Percentiles rank a stretch among this genome's conserved stretches.
phyloP scores from a whole-genome alignment of 1,140 invertebrate genomes.

The Drosophila parabipectinata region DNA sequence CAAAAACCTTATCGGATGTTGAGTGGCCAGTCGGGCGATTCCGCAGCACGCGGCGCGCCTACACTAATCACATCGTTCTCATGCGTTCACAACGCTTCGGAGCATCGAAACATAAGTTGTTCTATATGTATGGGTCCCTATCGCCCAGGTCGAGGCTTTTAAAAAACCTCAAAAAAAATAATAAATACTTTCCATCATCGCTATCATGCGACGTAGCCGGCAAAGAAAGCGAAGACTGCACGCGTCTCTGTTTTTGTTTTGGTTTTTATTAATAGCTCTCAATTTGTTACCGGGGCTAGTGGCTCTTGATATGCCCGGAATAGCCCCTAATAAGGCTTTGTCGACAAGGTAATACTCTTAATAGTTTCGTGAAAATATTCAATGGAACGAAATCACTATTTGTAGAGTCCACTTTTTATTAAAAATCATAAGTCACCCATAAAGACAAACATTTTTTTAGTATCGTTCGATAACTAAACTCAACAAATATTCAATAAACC shows the following conservation, averaged over 20 bases:
- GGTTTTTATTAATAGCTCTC: slow-evolving; percentile 57
- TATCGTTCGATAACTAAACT: not conserved
- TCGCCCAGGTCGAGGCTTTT: slow-evolving; percentile 66
- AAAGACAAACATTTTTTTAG: not conserved
- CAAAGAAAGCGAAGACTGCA: slow-evolving; percentile 54
- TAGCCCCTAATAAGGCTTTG: not conserved
- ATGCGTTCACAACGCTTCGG: slow-evolving; percentile 48
- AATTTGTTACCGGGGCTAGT: slow-evolving; percentile 53
- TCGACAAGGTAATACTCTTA: not conserved
- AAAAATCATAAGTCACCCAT: not conserved
- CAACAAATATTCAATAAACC: not conserved
- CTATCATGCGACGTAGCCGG: slow-evolving; percentile 50
- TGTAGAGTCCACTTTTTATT: not conserved
- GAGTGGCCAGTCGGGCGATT: slow-evolving; percentile 15
- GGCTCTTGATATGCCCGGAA: slow-evolving; percentile 15
- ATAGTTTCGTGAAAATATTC: not conserved
- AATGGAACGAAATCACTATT: not conserved
- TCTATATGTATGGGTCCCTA: slow-evolving; percentile 13
- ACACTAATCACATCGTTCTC: slow-evolving; percentile 59
- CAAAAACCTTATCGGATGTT: slow-evolving; percentile 46
- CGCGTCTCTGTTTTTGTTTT: slow-evolving; percentile 66
- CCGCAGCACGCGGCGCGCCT: slow-evolving; percentile 49
- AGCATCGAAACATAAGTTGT: slow-evolving; percentile 31
- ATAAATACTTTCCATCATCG: slow-evolving; percentile 40
- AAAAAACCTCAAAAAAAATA: slow-evolving; percentile 22